Evolutionary conservation across 2,113 vertebrate species (phyloP).

Genomic region (Plestiodon gilberti): DNA sequence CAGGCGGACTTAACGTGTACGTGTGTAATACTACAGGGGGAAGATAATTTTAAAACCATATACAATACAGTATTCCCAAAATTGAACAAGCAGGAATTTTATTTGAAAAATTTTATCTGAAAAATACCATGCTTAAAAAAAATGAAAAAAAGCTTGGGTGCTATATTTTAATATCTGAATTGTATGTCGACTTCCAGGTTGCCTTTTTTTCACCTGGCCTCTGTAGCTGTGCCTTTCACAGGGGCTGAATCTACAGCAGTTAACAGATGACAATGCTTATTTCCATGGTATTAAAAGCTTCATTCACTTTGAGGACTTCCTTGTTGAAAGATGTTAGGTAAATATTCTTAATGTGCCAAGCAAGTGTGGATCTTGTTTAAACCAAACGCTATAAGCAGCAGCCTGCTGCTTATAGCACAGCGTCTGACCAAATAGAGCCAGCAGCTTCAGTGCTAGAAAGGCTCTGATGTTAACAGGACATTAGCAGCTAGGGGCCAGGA

Average conservation of each 20-base stretch:
- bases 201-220: neutral
- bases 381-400: too few species aligned
- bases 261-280: neutral
- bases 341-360: too few species aligned
- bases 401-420: too few species aligned
- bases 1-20: neutral
- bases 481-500: too few species aligned
- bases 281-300: neutral
- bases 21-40: neutral
- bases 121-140: neutral
- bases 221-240: neutral
- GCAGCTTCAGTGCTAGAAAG: too few species aligned
- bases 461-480: too few species aligned
- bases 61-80: neutral
- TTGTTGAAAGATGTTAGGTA: too few species aligned
- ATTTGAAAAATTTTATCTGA: neutral
- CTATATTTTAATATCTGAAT: neutral
- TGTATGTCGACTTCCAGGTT: neutral
- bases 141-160: neutral
- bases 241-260: neutral
- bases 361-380: too few species aligned
- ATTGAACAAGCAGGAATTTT: neutral
- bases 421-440: too few species aligned
- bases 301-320: neutral
- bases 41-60: neutral